Base-by-base conservation (phyloP, 2,113 vertebrate genomes). In the Clarias macrocephalus region DNA sequence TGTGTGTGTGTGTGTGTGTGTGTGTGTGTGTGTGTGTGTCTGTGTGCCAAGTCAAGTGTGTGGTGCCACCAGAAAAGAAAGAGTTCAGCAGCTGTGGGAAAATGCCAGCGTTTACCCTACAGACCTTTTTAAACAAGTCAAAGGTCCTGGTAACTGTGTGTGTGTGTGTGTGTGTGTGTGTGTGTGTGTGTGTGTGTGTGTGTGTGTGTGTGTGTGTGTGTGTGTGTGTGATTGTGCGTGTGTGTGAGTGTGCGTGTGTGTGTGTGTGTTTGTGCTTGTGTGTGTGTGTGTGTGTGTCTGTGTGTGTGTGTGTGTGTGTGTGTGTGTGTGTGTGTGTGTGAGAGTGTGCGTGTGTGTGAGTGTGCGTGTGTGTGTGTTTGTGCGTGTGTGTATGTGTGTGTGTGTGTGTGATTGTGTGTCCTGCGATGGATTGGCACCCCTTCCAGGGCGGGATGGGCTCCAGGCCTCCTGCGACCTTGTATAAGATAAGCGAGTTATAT, bases 251-350 rank as follows among this genome's bases (percentile, higher is more conserved):
- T n/a, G n/a, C n/a, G n/a, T n/a, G n/a, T n/a, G n/a, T n/a, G n/a
- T n/a, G n/a, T n/a, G n/a, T n/a, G n/a, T n/a, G n/a, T n/a, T n/a
- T n/a, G n/a, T 92, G 91, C 92, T 91, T 92, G 79, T 82, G 57
- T 83, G 88, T 79, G 81, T 73, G 57, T 54, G 28, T 82, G 88
- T n/a, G n/a, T n/a, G n/a, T n/a, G n/a, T n/a, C n/a, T n/a, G n/a
- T n/a, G n/a, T n/a, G n/a, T n/a, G n/a, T n/a, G n/a, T n/a, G n/a
- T n/a, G n/a, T n/a, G n/a, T n/a, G n/a, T n/a, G n/a, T n/a, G n/a
- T n/a, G 33, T 37, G 33, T 37, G 33, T 37, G 33, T 37, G 33
- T 37, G 33, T 37, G 33, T 37, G 33, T 37, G 33, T 33, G 33
- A 1, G 33, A 1, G 33, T 33, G 33, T 33, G 2, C 33, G 33